Base-by-base conservation (phyloP, 2,797 vertebrate species). In the Rhadinocentrus ornatus region DNA sequence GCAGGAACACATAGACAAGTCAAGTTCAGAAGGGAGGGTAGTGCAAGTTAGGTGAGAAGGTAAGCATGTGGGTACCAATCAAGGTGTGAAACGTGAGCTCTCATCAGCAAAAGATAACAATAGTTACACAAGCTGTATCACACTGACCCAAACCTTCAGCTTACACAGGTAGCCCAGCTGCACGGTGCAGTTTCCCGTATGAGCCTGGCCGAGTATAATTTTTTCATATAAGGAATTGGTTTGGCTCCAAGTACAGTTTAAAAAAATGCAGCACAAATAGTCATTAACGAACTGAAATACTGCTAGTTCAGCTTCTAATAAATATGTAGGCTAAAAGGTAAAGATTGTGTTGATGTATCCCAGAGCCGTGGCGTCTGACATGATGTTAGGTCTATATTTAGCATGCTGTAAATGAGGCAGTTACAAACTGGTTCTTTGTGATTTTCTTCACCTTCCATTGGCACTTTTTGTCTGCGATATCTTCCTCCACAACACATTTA, bases 371-470 rank as follows among this genome's bases (percentile, higher is more conserved):
- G 78, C 61, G 56, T 81, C 65, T 73, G 72, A 82, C 83, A 66
- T 76, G 63, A 83, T 81, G 66, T 53, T 20, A 67, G 50, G 44
- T 78, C 84, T 84, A 86, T 80, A 82, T 82, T 81, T 67, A 77
- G 73, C 18, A 10, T 71, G 63, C 68, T 72, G 78, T 69, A 88
- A 88, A 91, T 66, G 82, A 91, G 72, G 80, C 75, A 70, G 80
- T 87, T 91, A 31, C 91, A 91, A 90, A 88, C 86, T 67, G 56
- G 76, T 80, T 80, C 74, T 62, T 63, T 67, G 58, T 77, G 81
- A 89, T 86, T 87, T 87, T 92, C 90, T 92, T 82, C 92, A 85
- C 90, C 88, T 91, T 87, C 69, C 86, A 89, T 91, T 93, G 84
- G 88, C 90, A 92, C 91, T 91, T 91, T 62, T 22, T 86, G 84